Base-by-base conservation (phyloP, 1,140 invertebrate species). In the Ceratina australensis region DNA sequence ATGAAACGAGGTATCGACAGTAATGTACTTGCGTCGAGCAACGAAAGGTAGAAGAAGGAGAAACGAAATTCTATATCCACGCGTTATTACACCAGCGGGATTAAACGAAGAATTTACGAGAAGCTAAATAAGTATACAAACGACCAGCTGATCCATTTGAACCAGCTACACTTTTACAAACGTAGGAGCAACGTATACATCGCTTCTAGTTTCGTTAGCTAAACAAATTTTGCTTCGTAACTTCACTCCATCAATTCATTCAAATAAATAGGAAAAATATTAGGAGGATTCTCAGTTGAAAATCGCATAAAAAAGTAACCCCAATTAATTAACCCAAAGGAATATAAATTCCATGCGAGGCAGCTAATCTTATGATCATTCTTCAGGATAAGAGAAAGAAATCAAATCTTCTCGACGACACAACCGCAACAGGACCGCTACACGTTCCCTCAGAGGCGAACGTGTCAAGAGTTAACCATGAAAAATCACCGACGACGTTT, bases 71-170 rank as follows among this genome's bases (percentile, higher is more conserved):
- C 15, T 24, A 18, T 28, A 59, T 49, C 15, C n/a, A 15, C 22
- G 33, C 22, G 18, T 75, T n/a, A 64, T 5, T 24, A 63, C 61
- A 16, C 42, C 65, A 16, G 4, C 18, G n/a, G 16, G 56, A 76
- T 76, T 61, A 76, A 61, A 61, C 18, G 7, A 50, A 24, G 24
- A 66, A 75, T 60, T 76, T 69, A 76, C 56, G 74, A 33, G 7
- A 2, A 18, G 18, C 1, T 16, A 13, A 74, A 42, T 26, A 42
- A 42, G 33, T 47, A 24, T 52, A 54, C 24, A 13, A 3, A 18
- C 24, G 47, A 76, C 50, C 74, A 69, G 74, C 66, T 76, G 65
- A 76, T 69, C 74, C 74, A n/a, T 67, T 68, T 60, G 59, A 66
- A 4, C 49, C 24, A 22, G 7, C 47, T n/a, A 8, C 20, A n/a